Evolutionary conservation across 1,140 invertebrate species (phyloP).

Genomic region (Drosophila littoralis): DNA sequence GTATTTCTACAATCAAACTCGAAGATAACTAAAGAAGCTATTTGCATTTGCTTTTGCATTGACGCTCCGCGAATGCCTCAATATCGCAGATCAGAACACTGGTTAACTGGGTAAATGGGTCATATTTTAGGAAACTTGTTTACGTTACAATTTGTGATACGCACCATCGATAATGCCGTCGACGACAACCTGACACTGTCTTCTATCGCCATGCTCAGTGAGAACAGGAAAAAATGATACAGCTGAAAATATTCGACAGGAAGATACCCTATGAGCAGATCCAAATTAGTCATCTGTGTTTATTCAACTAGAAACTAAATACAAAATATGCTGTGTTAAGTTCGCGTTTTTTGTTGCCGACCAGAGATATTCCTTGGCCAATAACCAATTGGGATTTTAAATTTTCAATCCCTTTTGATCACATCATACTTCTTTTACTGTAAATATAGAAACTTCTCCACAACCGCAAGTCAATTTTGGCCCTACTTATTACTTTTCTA

Average conservation of each 20-base stretch:
- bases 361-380: too few species aligned
- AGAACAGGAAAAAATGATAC: neutral
- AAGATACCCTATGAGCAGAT: neutral
- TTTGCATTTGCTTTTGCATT: constrained; percentile 20
- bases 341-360: too few species aligned
- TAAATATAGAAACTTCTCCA: too few species aligned
- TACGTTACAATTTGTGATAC: constrained; percentile 42
- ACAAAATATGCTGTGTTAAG: too few species aligned
- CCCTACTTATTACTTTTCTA: too few species aligned
- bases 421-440: too few species aligned
- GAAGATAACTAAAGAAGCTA: constrained; percentile 6
- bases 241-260: neutral
- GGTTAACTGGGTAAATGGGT: constrained; percentile 77
- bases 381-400: too few species aligned
- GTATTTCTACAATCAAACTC: constrained; percentile 14
- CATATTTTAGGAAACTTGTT: constrained; percentile 80
- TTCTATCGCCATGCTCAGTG: constrained; percentile 68
- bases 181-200: constrained; percentile 32
- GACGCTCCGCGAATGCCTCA: constrained; percentile 18
- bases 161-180: constrained; percentile 49
- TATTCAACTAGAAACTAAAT: neutral
- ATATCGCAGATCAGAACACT: constrained; percentile 30
- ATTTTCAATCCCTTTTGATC: too few species aligned
- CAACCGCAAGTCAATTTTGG: too few species aligned
- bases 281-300: neutral